Conservation (phyloP, 2,888 invertebrate genomes). For the Sesia bembeciformis region DNA sequence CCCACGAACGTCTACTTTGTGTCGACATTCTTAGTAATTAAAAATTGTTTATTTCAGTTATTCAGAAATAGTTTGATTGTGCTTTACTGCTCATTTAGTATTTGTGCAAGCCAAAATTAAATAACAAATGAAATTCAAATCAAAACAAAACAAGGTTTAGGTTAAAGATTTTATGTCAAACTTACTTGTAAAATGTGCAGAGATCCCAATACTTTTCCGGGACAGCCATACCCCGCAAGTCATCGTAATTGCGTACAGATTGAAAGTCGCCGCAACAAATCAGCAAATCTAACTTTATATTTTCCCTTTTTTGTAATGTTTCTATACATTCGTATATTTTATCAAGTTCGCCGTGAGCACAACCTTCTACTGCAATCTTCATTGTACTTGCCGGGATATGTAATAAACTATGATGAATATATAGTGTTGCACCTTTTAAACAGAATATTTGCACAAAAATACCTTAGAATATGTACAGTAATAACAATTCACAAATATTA, state of each 20-base stretch:
- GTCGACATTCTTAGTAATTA: no score
- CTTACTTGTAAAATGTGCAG: constrained; percentile 94
- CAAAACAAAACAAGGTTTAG: no score
- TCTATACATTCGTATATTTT: constrained; percentile 92
- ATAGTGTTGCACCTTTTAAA: neutral
- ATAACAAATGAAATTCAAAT: no score
- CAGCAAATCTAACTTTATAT: constrained; percentile 89
- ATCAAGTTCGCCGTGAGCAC: constrained; percentile 98
- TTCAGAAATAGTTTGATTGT: no score
- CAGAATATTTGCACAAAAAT: neutral
- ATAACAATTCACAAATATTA: neutral
- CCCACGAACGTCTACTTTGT: no score
- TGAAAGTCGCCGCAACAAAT: constrained; percentile 99
- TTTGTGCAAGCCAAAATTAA: no score
- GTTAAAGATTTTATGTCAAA: constrained; percentile 12
- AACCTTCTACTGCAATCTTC: constrained; percentile 97
- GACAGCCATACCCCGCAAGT: constrained; percentile 96
- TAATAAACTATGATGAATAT: neutral
- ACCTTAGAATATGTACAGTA: neutral
- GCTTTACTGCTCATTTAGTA: no score
- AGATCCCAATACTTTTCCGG: constrained; percentile 92
- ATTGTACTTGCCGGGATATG: constrained; percentile 57
- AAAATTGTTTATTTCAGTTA: no score
- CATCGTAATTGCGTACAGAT: constrained; percentile 90
- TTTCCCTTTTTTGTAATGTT: constrained; percentile 81